Evolutionary conservation across 2,888 invertebrate species (phyloP).

Genomic region (Phalera bucephala): DNA sequence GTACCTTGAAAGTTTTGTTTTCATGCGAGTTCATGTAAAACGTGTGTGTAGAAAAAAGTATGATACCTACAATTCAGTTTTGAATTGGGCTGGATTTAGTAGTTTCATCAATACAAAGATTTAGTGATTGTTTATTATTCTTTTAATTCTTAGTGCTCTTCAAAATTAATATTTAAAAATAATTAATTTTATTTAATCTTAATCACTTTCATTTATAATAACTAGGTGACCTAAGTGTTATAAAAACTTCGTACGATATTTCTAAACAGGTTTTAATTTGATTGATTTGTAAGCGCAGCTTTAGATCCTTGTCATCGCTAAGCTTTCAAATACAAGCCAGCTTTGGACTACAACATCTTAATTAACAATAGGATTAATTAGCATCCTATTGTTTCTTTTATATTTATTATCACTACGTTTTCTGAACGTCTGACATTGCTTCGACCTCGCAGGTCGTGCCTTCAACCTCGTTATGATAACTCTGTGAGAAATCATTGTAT

Average conservation of each 20-base stretch:
- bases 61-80: no score
- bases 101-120: no score
- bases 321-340: neutral
- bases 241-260: neutral
- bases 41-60: no score
- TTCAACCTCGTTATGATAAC: constrained; percentile 6
- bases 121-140: no score
- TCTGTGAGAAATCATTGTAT: constrained; percentile 31
- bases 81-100: no score
- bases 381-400: constrained; percentile 1
- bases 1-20: no score
- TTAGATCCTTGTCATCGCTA: neutral
- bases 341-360: neutral
- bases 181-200: no score
- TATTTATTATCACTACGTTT: constrained; percentile 3
- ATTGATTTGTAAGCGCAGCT: constrained; percentile 1
- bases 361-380: neutral
- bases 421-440: constrained; percentile 20
- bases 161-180: no score
- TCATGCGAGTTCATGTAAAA: no score
- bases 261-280: neutral
- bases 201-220: neutral
- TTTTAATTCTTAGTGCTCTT: no score
- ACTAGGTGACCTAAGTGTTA: neutral
- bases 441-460: constrained; percentile 5